Percentiles rank a stretch among this genome's conserved stretches.
phyloP scores from a whole-genome alignment of 2,797 vertebrate genomes.

The Megalops cyprinoides region DNA sequence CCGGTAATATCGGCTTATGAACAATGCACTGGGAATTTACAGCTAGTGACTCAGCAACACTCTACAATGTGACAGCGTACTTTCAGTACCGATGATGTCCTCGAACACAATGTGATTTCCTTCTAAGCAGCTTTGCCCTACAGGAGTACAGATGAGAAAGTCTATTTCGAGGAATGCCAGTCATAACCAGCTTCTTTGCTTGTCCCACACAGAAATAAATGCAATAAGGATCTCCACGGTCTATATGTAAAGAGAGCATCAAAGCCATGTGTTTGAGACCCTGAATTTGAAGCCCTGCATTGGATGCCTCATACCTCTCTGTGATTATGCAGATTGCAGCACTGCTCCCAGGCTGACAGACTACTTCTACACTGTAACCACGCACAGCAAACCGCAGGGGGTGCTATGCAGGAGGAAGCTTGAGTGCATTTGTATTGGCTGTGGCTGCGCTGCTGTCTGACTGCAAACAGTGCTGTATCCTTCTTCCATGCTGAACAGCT shows the following conservation, averaged over 20 bases:
- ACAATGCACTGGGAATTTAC: not conserved
- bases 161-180: not conserved
- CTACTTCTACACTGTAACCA: not conserved
- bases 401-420: too few relatives aligned
- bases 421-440: not conserved
- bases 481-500: not conserved
- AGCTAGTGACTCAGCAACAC: not conserved
- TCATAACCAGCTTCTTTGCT: not conserved
- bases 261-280: too few relatives aligned
- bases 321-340: not conserved
- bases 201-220: not conserved
- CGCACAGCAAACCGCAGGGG: too few relatives aligned
- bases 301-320: not conserved
- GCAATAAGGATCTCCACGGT: not conserved
- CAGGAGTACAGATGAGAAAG: not conserved
- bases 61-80: not conserved
- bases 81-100: not conserved
- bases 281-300: not conserved
- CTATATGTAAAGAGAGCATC: not conserved
- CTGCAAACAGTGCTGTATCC: not conserved
- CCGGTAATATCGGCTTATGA: not conserved
- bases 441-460: not conserved
- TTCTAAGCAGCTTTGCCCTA: not conserved
- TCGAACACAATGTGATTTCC: not conserved
- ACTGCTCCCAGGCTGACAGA: not conserved